Base-by-base conservation (phyloP, 2,113 vertebrate genomes). In the Podocnemis expansa region DNA sequence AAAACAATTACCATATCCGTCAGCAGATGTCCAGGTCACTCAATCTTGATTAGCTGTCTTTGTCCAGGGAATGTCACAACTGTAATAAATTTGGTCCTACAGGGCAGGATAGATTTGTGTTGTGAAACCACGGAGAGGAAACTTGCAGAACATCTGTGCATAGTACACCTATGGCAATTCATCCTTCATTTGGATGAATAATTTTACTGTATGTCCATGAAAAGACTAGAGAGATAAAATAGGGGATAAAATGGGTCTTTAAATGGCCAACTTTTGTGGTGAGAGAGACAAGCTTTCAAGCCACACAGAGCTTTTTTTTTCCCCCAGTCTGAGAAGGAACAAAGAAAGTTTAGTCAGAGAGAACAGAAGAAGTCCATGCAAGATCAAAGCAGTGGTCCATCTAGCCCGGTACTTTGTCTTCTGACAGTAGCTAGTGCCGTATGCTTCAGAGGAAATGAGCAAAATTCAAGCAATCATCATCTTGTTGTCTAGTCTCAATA, bases 21-120 rank as follows among this genome's bases (percentile, higher is more conserved):
- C 10, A n/a, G 0, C 0, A 78, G 13, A 54, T 38, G 34, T 88
- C 60, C 21, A 51, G 0, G 0, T 52, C n/a, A 29, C 22, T 80
- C 21, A 31, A 51, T 73, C 70, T 31, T 56, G 82, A 51, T 49
- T 79, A 43, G 0, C 12, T 80, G 4, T 24, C 27, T 91, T 88
- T 84, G 31, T n/a, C 67, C 47, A 19, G 84, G 67, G 78, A 91
- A 38, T 45, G 13, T 14, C 49, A 51, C 49, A 14, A 51, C 49
- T 80, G 81, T 13, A 56, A 7, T 38, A 70, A 47, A 41, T 6
- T 1, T 84, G 80, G 90, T 83, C 67, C 52, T 63, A 56, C 34
- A 7, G 2, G 31, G 90, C 6, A 41, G 78, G 91, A 49, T 17
- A 83, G 16, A 29, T 1, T n/a, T 75, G 10, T 70, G 81, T 51